Conservation (phyloP, 2,797 vertebrate genomes). For the Stomatorhinus walkeri region DNA sequence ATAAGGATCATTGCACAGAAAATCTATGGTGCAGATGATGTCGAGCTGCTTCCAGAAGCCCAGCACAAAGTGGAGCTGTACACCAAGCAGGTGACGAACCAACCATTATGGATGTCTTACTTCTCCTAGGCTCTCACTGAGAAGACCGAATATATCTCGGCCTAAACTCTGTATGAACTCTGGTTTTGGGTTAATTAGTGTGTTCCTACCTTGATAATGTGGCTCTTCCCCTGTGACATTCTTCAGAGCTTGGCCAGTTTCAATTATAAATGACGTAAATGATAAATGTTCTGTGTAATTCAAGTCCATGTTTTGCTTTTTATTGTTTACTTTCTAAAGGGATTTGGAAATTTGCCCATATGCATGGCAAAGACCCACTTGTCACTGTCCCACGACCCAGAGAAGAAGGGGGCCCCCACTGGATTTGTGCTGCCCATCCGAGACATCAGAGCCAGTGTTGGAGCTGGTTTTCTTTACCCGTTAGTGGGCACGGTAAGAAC, state of each 20-base stretch:
- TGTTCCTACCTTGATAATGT: not conserved
- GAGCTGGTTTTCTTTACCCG: constrained; percentile 87
- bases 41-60: constrained; percentile 88
- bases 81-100: constrained; percentile 78
- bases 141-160: not conserved
- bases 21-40: constrained; percentile 86
- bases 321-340: constrained; percentile 53
- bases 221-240: not conserved
- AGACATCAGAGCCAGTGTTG: constrained; percentile 89
- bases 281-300: not conserved
- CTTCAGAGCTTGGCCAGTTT: not conserved
- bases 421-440: constrained; percentile 86
- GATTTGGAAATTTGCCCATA: constrained; percentile 83
- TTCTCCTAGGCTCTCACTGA: not conserved
- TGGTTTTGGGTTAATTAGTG: not conserved
- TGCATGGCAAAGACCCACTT: constrained; percentile 99
- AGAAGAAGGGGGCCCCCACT: constrained; percentile 85
- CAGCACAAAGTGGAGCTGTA: constrained; percentile 82
- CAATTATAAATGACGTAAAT: not conserved
- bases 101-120: not conserved
- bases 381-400: constrained; percentile 89
- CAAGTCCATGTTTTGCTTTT: not conserved
- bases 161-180: not conserved
- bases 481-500: constrained; percentile 84
- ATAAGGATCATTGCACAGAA: constrained; percentile 90